Evolutionary conservation across 2,113 vertebrate genomes (phyloP).

Genomic region (Steatornis caripensis): DNA sequence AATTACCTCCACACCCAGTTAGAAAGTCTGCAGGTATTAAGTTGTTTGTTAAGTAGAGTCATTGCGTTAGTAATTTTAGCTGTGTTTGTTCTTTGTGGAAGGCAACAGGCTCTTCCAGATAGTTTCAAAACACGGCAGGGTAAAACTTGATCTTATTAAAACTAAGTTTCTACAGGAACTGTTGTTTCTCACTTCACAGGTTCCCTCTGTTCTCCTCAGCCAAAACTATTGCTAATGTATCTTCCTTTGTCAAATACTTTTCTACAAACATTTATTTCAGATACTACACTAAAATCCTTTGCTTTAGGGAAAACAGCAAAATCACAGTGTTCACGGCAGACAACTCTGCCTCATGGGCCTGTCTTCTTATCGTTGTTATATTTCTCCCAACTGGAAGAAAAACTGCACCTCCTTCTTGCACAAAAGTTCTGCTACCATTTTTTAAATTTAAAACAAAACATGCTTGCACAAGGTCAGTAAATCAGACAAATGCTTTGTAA

Average conservation of each 20-base stretch:
- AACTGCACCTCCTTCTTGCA: background rate
- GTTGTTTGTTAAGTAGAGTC: constrained; percentile 57
- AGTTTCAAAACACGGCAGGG: constrained; percentile 50
- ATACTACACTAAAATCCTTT: background rate
- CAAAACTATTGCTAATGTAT: background rate
- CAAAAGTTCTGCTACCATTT: background rate
- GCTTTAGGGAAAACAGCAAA: background rate
- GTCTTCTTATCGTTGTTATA: background rate
- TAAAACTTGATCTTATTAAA: constrained; percentile 55
- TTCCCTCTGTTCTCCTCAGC: background rate
- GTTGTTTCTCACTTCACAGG: background rate
- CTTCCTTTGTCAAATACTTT: background rate
- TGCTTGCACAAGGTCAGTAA: background rate
- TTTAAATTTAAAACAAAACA: background rate
- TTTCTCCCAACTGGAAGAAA: background rate
- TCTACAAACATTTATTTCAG: background rate
- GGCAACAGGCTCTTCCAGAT: constrained; percentile 55
- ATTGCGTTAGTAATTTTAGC: constrained; percentile 70
- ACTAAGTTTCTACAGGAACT: constrained; percentile 16
- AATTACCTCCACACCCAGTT: constrained; percentile 74
- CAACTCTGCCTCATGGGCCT: background rate
- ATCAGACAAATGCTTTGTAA: background rate
- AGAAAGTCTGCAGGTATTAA: constrained; percentile 67
- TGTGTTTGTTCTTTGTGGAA: constrained; percentile 60
- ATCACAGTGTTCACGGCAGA: background rate